Percentiles rank a stretch among this genome's conserved stretches.
Evolutionary conservation across 2,797 vertebrate species (phyloP).

Genomic region (Pagetopsis macropterus): DNA sequence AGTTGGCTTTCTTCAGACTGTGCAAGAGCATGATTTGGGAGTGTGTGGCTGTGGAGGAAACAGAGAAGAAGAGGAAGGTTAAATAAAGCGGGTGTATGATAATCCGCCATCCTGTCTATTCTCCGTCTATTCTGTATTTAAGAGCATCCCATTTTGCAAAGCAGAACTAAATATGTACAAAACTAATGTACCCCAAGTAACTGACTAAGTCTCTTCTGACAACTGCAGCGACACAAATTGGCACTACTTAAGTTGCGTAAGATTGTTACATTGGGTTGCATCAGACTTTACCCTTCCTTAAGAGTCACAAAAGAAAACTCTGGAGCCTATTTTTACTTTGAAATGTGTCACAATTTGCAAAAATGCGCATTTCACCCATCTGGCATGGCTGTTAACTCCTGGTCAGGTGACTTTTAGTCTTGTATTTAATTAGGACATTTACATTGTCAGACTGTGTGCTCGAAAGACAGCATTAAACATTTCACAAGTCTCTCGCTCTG

Average conservation of each 20-base stretch:
- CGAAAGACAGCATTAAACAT: slow-evolving; percentile 1
- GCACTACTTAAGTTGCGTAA: slow-evolving; percentile 44
- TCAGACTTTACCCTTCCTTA: slow-evolving; percentile 58
- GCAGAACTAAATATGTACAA: slow-evolving; percentile 23
- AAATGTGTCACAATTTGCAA: slow-evolving; percentile 45
- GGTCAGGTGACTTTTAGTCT: slow-evolving; percentile 10
- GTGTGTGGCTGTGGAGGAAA: slow-evolving; percentile 88
- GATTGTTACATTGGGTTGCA: slow-evolving; percentile 67
- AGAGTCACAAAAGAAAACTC: slow-evolving; percentile 29
- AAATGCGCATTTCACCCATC: slow-evolving; percentile 24
- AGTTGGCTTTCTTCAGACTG: slow-evolving; percentile 95
- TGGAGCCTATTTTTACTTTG: slow-evolving; percentile 25
- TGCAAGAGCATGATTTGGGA: slow-evolving; percentile 93
- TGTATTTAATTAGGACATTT: background rate
- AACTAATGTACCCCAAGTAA: slow-evolving; percentile 17
- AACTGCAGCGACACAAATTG: slow-evolving; percentile 41
- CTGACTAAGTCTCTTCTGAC: slow-evolving; percentile 17
- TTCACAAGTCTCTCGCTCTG: background rate
- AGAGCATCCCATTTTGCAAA: slow-evolving; percentile 15
- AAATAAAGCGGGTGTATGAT: background rate
- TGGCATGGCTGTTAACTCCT: slow-evolving; percentile 11
- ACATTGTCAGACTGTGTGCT: slow-evolving; percentile 14
- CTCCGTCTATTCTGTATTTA: slow-evolving; percentile 12
- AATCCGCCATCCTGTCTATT: background rate
- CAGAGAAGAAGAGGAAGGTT: slow-evolving; percentile 23